phyloP scores from a whole-genome alignment of 2,888 invertebrate species.

The Myathropa florea region DNA sequence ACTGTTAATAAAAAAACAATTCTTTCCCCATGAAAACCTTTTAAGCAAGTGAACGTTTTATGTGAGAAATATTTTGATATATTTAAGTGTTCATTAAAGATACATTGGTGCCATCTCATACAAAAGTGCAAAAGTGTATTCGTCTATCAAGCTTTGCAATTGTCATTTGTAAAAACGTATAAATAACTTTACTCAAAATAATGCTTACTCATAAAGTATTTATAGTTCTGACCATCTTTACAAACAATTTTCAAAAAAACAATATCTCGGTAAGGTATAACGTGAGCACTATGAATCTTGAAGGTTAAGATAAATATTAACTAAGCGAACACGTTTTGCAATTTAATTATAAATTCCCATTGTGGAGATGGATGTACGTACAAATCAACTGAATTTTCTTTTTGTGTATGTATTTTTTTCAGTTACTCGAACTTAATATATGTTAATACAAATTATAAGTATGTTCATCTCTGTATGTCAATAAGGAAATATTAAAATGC shows the following conservation, averaged over 20 bases:
- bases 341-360: slow-evolving; percentile 18
- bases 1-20: no score
- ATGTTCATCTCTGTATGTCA: no score
- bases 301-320: slow-evolving; percentile 11
- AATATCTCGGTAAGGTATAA: slow-evolving; percentile 1
- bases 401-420: background rate
- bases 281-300: background rate
- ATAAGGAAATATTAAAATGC: no score
- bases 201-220: slow-evolving; percentile 15
- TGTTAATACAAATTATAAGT: no score
- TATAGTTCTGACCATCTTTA: slow-evolving; percentile 15
- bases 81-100: no score
- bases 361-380: background rate
- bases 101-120: no score
- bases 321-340: slow-evolving; percentile 12
- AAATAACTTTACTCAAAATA: background rate
- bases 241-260: background rate
- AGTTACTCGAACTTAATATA: background rate
- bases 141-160: no score
- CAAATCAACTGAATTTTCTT: background rate
- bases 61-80: no score
- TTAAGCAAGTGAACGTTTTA: no score
- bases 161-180: no score
- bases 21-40: no score
- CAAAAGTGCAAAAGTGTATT: no score